phyloP scores from a whole-genome alignment of 2,888 invertebrate genomes.

The Serrognathus titanus region DNA sequence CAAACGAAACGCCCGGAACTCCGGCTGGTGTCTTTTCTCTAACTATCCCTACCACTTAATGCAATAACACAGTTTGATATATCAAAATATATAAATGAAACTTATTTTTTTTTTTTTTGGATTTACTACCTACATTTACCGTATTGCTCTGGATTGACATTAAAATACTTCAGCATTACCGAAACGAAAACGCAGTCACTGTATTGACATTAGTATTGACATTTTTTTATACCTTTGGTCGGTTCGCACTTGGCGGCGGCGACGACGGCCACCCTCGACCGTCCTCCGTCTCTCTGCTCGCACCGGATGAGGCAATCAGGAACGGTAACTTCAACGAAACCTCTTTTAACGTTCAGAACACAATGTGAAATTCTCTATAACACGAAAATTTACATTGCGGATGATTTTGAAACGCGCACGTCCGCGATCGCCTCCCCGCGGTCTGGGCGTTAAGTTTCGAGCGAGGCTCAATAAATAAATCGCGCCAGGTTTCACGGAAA shows the following conservation, averaged over 20 bases:
- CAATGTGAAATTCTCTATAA: too few relatives aligned
- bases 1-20: conserved; percentile 19
- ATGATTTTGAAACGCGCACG: conserved; percentile 16
- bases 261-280: conserved; percentile 14
- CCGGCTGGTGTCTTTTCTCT: conserved; percentile 32
- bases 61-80: conserved; percentile 49
- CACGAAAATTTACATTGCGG: conserved; percentile 11
- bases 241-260: conserved; percentile 41
- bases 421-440: too few relatives aligned
- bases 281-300: too few relatives aligned
- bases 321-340: too few relatives aligned
- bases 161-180: conserved; percentile 36
- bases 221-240: conserved; percentile 45
- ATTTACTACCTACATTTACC: conserved; percentile 47
- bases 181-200: conserved; percentile 39
- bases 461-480: conserved; percentile 40
- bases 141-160: conserved; percentile 54
- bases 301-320: too few relatives aligned
- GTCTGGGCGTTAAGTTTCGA: conserved; percentile 9
- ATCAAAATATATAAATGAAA: conserved; percentile 49
- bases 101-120: conserved; percentile 41
- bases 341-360: too few relatives aligned
- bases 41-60: conserved; percentile 41
- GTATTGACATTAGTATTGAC: conserved; percentile 50
- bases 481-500: conserved; percentile 45